Base-by-base conservation (phyloP, 2,113 vertebrate genomes). In the Tetrao urogallus region DNA sequence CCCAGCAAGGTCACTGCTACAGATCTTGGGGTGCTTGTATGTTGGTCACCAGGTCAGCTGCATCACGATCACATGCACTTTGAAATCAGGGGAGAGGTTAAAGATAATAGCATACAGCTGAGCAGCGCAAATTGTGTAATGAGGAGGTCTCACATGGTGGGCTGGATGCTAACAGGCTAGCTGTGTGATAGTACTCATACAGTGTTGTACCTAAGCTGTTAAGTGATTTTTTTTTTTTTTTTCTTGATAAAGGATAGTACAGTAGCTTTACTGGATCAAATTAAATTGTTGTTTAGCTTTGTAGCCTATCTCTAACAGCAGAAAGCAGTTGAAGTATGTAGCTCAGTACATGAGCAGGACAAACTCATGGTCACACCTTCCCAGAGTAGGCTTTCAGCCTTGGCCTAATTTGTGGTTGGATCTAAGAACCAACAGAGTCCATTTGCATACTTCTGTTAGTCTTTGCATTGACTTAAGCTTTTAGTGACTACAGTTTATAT, bases 61-160 rank as follows among this genome's bases (percentile, higher is more conserved):
- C 45, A 5, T n/a, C 58, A 28, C 30, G 4, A 12, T 82, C 82
- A 84, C 58, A 58, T 61, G 87, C 36, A 5, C 40, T 93, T 89
- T n/a, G 34, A 48, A 61, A 20, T 64, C 45, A 60, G 13, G 48
- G 48, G 67, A 61, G 32, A 71, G 45, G 54, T 15, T 9, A 28
- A 56, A 67, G 48, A 40, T 84, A 32, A 57, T 38, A 38, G 38
- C 38, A 11, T 50, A 48, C 10, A 16, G 2, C 42, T 90, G 81
- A 60, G 18, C 15, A 63, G 38, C 60, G 8, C 20, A 25, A 38
- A 27, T 47, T 79, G 21, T 79, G 21, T 40, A 57, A 9, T 10
- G 32, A 66, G 58, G 34, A 85, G 54, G 18, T 36, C 47, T 82
- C 0, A 0, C 36, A 25, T 5, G 19, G 43, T 30, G 15, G 24